Base-by-base conservation (phyloP, 2,888 invertebrate species). In the Zhuqinia jingwanae region DNA sequence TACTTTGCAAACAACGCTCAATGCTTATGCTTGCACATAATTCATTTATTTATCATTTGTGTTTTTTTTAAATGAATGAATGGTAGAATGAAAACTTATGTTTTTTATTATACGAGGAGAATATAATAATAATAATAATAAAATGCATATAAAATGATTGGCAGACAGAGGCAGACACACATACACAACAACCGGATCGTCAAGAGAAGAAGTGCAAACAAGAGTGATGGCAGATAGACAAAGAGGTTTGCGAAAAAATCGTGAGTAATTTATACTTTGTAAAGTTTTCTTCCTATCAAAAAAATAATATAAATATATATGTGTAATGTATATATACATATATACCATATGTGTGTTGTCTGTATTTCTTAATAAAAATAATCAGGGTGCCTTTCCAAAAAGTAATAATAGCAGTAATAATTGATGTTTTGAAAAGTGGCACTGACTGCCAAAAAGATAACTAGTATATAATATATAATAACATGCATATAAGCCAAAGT, bases 201-300 rank as follows among this genome's bases (percentile, higher is more conserved):
- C 75, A 68, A 83, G 76, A 45, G n/a, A 42, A 77, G 65, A 78
- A 70, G 84, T 85, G 78, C 78, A 85, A 85, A 85, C 84, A 85
- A 85, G 84, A 85, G 84, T 85, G 78, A 85, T 85, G 84, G 84
- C 84, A 85, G 84, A 45, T 85, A 78, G 70, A 85, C 78, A 85
- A 85, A 85, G 78, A 53, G 65, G 42, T 10, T 77, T 73, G 76
- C 58, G 42, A 84, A 77, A 63, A 58, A 25, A n/a, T 50, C 45
- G 42, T 56, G 63, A 36, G 78, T 78, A 85, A 83, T 65, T 83
- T 83, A 83, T 58, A 77, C 56, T 30, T 27, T 27, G 3, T 58
- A 30, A 17, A n/a, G n/a, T 60, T 79, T 65, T 79, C 50, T 50
- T 45, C 20, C 68, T 2, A 17, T 45, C n/a, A 22, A 45, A 1